Evolutionary conservation across 2,888 invertebrate genomes (phyloP).

Genomic region (Melipona bicolor): DNA sequence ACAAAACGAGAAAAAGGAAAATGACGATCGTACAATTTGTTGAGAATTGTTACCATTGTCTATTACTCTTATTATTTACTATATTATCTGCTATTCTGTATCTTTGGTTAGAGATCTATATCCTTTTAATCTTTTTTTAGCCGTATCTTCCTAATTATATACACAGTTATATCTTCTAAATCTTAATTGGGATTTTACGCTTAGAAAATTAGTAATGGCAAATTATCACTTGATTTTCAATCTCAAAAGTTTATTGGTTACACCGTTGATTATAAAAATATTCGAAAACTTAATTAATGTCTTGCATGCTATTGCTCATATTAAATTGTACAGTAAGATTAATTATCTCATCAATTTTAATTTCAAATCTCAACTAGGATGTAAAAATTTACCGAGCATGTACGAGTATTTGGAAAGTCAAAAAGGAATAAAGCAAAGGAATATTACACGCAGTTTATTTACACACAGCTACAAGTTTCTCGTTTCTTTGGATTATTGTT

Average conservation of each 20-base stretch:
- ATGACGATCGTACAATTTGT: not conserved
- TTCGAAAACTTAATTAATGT: not conserved
- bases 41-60: not conserved
- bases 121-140: too few relatives aligned
- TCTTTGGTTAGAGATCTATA: too few relatives aligned
- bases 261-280: not conserved
- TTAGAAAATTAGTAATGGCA: too few relatives aligned
- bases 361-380: not conserved
- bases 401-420: not conserved
- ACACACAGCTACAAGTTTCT: not conserved
- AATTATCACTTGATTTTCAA: not conserved
- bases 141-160: too few relatives aligned
- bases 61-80: not conserved
- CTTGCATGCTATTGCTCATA: not conserved
- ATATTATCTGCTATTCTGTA: not conserved
- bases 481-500: not conserved
- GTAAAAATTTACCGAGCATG: not conserved
- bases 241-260: not conserved
- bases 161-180: too few relatives aligned
- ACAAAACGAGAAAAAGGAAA: not conserved
- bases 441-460: not conserved
- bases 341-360: not conserved
- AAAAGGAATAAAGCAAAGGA: too few relatives aligned
- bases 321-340: not conserved
- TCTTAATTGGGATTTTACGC: too few relatives aligned